Base-by-base conservation (phyloP, 2,797 vertebrate genomes). In the Onychomys arenicola region DNA sequence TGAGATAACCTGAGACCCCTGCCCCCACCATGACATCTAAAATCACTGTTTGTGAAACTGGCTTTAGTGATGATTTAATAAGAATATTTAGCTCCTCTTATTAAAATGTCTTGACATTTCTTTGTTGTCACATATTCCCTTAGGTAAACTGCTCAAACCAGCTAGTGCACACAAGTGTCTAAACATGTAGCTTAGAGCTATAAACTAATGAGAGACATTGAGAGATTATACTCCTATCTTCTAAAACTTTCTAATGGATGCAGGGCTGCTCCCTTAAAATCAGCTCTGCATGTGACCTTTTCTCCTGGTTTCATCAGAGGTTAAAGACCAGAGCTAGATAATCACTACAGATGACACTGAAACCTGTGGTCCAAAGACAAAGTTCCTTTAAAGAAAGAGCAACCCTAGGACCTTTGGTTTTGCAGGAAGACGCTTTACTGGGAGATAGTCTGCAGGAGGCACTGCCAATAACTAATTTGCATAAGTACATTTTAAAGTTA, bases 251-350 rank as follows among this genome's bases (percentile, higher is more conserved):
- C 52, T 67, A 71, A 73, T 49, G 19, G 37, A 89, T 12, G 34
- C 29, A 80, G 23, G 46, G 21, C 59, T 94, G 52, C 2, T 90
- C 57, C 27, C 77, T 87, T 55, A 91, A 93, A 95, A 37, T 17
- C 40, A 86, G 8, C 52, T 85, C 46, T 34, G 10, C 8, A 21
- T 71, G 57, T 43, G 87, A 46, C 34, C 27, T 29, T 90, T 61
- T 61, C 29, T 71, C 69, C 21, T 43, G 69, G 29, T 84, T 55
- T 65, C 59, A 85, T 29, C 9, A 80, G 34, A 92, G 19, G 21
- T 37, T 91, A 87, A 89, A 83, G 76, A 75, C 27, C 46, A 89
- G 27, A 92, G 76, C 11, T 82, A 61, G 57, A 75, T 27, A 92
- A 90, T 61, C 34, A 80, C 23, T 55, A 25, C 49, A 61, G 29